phyloP scores from a whole-genome alignment of 1,140 invertebrate species.

The Arctopsyche grandis region DNA sequence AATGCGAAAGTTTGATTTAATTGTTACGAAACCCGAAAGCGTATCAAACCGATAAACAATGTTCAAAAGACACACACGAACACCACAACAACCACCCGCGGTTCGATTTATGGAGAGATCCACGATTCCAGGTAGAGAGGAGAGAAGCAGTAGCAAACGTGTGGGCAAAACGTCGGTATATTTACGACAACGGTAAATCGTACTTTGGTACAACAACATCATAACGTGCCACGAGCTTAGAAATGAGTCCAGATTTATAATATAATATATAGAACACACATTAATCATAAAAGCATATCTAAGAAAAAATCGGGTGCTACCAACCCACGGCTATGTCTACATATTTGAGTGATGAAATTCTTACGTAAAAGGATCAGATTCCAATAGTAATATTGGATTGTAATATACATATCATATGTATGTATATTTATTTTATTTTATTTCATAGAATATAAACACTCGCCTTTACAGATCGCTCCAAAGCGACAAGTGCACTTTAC shows the following conservation, averaged over 20 bases:
- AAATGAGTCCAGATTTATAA: slow-evolving; percentile 3
- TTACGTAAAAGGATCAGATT: too few relatives aligned
- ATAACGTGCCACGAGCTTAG: background rate
- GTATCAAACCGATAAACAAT: background rate
- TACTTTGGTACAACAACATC: slow-evolving; percentile 4
- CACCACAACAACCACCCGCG: background rate
- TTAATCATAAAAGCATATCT: too few relatives aligned
- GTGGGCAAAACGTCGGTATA: slow-evolving; percentile 24
- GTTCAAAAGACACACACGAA: background rate
- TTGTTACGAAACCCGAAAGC: too few relatives aligned
- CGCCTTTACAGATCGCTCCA: too few relatives aligned
- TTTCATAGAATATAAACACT: too few relatives aligned
- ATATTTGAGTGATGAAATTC: too few relatives aligned
- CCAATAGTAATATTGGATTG: too few relatives aligned
- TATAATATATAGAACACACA: background rate
- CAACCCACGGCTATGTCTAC: too few relatives aligned
- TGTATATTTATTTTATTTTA: too few relatives aligned
- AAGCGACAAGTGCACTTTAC: too few relatives aligned
- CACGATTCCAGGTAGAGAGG: background rate
- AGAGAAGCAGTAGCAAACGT: slow-evolving; percentile 4
- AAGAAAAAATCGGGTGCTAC: too few relatives aligned
- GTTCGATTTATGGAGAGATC: background rate
- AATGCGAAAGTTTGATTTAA: background rate
- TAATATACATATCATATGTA: too few relatives aligned
- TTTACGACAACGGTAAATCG: slow-evolving; percentile 32